Percentiles rank a stretch among this genome's conserved stretches.
These are phyloP conservation scores for Dolichomitus sp. DNA, from an alignment of 2,888 invertebrate genomes.

Conservation along the genomic window DNA sequence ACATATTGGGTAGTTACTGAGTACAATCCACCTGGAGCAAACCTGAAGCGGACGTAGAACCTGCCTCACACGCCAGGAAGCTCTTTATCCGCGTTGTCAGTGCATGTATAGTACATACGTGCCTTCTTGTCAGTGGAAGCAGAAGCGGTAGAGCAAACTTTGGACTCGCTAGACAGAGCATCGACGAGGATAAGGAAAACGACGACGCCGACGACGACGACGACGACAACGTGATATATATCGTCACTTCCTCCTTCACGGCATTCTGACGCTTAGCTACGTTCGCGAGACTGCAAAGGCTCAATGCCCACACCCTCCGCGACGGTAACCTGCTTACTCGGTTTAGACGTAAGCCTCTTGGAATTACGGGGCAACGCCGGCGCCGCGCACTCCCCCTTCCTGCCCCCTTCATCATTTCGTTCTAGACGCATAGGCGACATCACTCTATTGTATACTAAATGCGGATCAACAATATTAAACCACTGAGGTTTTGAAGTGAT, in stretches of 20 bases:
- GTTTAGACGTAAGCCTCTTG: slow-evolving; percentile 55
- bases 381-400: background rate
- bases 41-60: slow-evolving; percentile 16
- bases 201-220: slow-evolving; percentile 2
- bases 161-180: slow-evolving; percentile 23
- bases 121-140: slow-evolving; percentile 17
- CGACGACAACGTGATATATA: slow-evolving; percentile 12
- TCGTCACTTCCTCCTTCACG: slow-evolving; percentile 11
- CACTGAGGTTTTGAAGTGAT: background rate
- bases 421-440: slow-evolving; percentile 3
- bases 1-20: background rate
- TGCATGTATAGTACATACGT: slow-evolving; percentile 8
- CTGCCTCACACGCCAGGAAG: slow-evolving; percentile 26
- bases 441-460: slow-evolving; percentile 4
- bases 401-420: slow-evolving; percentile 1
- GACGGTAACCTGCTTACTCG: slow-evolving; percentile 49
- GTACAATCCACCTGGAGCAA: background rate
- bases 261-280: slow-evolving; percentile 9
- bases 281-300: slow-evolving; percentile 22
- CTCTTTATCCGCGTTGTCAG: slow-evolving; percentile 26
- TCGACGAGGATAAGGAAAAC: slow-evolving; percentile 20
- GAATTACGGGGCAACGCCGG: slow-evolving; percentile 51
- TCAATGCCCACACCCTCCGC: slow-evolving; percentile 36
- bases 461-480: background rate
- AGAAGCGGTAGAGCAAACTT: slow-evolving; percentile 44